These are phyloP conservation scores for Pelochelys cantorii DNA, from an alignment of 2,797 vertebrate species.

Conservation along the genomic window DNA sequence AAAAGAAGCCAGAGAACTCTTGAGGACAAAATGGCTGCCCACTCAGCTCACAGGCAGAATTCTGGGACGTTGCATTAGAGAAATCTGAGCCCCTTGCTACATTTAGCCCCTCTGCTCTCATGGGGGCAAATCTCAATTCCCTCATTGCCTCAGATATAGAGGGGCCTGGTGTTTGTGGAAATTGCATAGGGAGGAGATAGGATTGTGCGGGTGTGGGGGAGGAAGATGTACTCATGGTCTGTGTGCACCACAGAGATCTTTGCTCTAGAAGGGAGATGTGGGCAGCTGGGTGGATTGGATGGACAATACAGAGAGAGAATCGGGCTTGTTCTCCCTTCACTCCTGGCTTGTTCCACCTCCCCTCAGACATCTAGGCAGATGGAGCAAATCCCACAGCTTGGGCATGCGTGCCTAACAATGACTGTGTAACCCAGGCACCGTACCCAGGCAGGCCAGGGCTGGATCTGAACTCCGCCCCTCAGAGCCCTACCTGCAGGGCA, in stretches of 20 bases:
- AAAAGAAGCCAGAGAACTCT: neutral
- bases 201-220: neutral
- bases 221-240: neutral
- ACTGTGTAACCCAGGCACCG: neutral
- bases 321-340: fast-evolving
- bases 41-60: neutral
- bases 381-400: neutral
- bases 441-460: fast-evolving
- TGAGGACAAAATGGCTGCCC: neutral
- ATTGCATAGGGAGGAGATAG: neutral
- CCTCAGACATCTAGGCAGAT: neutral
- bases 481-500: neutral
- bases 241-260: neutral
- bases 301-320: neutral
- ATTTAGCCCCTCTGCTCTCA: fast-evolving
- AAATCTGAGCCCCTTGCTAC: neutral
- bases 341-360: neutral
- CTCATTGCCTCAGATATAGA: fast-evolving
- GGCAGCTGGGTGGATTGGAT: neutral
- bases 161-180: neutral
- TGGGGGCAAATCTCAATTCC: neutral
- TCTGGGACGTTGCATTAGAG: neutral
- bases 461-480: fast-evolving
- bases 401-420: neutral
- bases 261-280: neutral